A percentile compares a stretch with the other conserved stretches of the same genome.
Conservation (phyloP, 2,888 invertebrate species). For the Thera obeliscata region DNA sequence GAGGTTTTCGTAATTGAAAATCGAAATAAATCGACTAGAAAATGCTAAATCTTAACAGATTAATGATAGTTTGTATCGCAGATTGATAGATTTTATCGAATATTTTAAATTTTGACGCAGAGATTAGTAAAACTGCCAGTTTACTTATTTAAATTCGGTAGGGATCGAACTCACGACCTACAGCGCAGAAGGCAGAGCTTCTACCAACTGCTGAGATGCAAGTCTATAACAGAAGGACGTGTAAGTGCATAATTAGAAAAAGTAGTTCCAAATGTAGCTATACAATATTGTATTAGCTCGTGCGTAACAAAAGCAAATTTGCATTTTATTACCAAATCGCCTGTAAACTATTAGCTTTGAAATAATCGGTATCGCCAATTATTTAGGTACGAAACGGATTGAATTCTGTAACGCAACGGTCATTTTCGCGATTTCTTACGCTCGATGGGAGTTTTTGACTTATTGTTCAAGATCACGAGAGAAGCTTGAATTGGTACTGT, state of each 20-base stretch:
- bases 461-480: slow-evolving; percentile 76
- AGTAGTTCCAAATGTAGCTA: not conserved
- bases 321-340: slow-evolving; percentile 62
- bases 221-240: too few relatives aligned
- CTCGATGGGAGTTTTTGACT: slow-evolving; percentile 64
- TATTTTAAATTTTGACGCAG: slow-evolving; percentile 26
- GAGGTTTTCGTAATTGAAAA: slow-evolving; percentile 52
- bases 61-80: slow-evolving; percentile 31
- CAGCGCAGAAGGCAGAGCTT: too few relatives aligned
- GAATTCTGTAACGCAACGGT: slow-evolving; percentile 65
- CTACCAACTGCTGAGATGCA: too few relatives aligned
- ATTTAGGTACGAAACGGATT: slow-evolving; percentile 48
- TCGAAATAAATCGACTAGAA: slow-evolving; percentile 43
- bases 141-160: not conserved
- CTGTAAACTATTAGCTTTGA: slow-evolving; percentile 69
- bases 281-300: slow-evolving; percentile 30
- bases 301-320: slow-evolving; percentile 49
- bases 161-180: too few relatives aligned
- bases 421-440: slow-evolving; percentile 73
- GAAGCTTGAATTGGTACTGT: slow-evolving; percentile 15
- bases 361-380: slow-evolving; percentile 76
- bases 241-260: too few relatives aligned
- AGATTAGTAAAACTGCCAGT: slow-evolving; percentile 9
- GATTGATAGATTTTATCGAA: slow-evolving; percentile 38
- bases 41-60: slow-evolving; percentile 33